These are phyloP conservation scores for Macrobrachium rosenbergii DNA, from an alignment of 1,140 invertebrate species.

Conservation along the genomic window DNA sequence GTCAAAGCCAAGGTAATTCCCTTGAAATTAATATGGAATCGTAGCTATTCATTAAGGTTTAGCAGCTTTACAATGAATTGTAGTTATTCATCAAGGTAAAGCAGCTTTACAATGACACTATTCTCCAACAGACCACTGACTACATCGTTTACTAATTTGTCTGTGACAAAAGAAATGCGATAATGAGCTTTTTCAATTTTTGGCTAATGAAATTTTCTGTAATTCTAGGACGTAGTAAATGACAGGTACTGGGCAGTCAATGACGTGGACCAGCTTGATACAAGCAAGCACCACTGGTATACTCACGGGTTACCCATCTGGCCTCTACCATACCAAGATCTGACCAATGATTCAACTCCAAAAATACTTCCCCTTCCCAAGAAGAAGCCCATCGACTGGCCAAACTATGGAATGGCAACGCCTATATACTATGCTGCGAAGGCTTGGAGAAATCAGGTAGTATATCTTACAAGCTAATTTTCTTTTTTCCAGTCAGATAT, in stretches of 20 bases:
- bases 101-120: no score
- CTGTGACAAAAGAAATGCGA: no score
- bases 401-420: constrained; percentile 41
- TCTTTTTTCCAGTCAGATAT: no score
- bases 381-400: constrained; percentile 40
- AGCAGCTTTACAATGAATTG: no score
- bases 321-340: constrained; percentile 36
- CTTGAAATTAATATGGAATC: no score
- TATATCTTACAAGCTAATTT: neutral
- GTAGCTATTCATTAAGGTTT: no score
- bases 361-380: neutral
- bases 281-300: constrained; percentile 43
- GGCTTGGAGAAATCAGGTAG: constrained; percentile 46
- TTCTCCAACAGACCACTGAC: no score
- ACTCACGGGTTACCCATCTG: constrained; percentile 41
- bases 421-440: constrained; percentile 42
- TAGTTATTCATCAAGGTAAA: no score
- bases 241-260: constrained; percentile 44
- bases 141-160: no score
- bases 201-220: no score
- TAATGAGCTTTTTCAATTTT: neutral
- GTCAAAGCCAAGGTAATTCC: no score
- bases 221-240: constrained; percentile 1
- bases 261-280: neutral
- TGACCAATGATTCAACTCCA: constrained; percentile 16